Evolutionary conservation across 1,140 invertebrate genomes (phyloP), one percentile per base, ranked within the genome.

Genomic region (Drosophila nannoptera): DNA sequence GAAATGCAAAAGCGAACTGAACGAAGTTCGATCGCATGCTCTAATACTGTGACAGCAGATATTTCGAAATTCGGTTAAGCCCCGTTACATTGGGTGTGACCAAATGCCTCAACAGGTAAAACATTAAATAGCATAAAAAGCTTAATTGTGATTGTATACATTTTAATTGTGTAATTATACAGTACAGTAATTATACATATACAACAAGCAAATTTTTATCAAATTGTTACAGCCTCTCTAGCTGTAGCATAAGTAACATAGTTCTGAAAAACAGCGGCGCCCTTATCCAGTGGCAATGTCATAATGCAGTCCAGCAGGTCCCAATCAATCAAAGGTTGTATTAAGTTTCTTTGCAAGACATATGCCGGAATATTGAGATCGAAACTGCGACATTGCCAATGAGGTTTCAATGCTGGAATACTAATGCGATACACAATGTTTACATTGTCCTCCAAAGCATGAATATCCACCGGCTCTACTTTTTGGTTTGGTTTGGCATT

Each of bases 1-100:
- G 45, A 69, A 43, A 38, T 58, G 61, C 67, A 58, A 53, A 65
- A 65, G 36, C 32, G 40, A 65, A 69, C 67, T 69, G 67, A 65
- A 69, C 53, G 52, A 50, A 16, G 6, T 64, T 8, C 43, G 64
- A 58, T 33, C 55, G 38, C 14, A 46, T 8, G 12, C 53, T 14
- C n/a, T 8, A 16, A 38, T 33, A 54, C 22, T 22, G 3, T 2
- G 5, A n/a, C 42, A 7, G 1, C n/a, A 2, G 14, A 11, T 0
- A 7, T 42, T 50, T 32, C 45, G 61, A 64, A 58, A 45, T 64
- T 69, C 61, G 67, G 33, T 32, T 14, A 58, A 46, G 31, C 45
- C 22, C 67, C 67, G 67, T 69, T 69, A 65, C 11, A 29, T 4
- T 45, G 2, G 32, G 42, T 56, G 29, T 56, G 54, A 22, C 54